These are phyloP conservation scores for Pharmacophagus antenor DNA, from an alignment of 2,888 invertebrate species.

Conservation along the genomic window DNA sequence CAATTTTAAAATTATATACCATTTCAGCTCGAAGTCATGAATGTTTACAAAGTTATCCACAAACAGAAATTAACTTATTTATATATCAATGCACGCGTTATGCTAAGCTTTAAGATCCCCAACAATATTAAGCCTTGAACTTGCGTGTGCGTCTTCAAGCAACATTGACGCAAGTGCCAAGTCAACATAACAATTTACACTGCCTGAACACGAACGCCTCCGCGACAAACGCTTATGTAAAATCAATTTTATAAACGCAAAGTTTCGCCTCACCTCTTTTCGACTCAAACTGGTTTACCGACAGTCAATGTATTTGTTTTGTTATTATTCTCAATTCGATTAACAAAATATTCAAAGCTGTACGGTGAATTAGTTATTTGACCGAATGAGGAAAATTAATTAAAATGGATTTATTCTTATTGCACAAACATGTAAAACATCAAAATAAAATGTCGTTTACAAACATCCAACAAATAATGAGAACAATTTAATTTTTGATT, in stretches of 20 bases:
- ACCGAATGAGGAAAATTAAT: too few relatives aligned
- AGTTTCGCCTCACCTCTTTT: slow-evolving; percentile 4
- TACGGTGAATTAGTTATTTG: too few relatives aligned
- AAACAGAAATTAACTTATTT: too few relatives aligned
- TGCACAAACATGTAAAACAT: too few relatives aligned
- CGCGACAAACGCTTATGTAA: slow-evolving; percentile 35
- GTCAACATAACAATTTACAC: slow-evolving; percentile 69
- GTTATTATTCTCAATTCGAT: background rate
- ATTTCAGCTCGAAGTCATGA: too few relatives aligned
- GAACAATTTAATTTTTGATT: background rate
- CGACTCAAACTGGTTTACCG: slow-evolving; percentile 10
- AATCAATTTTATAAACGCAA: slow-evolving; percentile 19
- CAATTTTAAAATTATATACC: too few relatives aligned
- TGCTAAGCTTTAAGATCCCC: slow-evolving; percentile 41
- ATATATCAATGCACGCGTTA: slow-evolving; percentile 13
- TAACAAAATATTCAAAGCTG: too few relatives aligned
- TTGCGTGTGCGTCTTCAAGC: slow-evolving; percentile 54
- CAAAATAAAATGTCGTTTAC: too few relatives aligned
- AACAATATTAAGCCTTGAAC: slow-evolving; percentile 62
- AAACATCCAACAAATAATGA: too few relatives aligned
- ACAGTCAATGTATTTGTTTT: slow-evolving; percentile 4
- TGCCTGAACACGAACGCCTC: slow-evolving; percentile 50
- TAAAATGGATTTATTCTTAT: too few relatives aligned
- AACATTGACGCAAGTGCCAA: slow-evolving; percentile 68
- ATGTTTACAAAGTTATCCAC: too few relatives aligned